phyloP scores from a whole-genome alignment of 1,140 invertebrate genomes.

The Ips nitidus region DNA sequence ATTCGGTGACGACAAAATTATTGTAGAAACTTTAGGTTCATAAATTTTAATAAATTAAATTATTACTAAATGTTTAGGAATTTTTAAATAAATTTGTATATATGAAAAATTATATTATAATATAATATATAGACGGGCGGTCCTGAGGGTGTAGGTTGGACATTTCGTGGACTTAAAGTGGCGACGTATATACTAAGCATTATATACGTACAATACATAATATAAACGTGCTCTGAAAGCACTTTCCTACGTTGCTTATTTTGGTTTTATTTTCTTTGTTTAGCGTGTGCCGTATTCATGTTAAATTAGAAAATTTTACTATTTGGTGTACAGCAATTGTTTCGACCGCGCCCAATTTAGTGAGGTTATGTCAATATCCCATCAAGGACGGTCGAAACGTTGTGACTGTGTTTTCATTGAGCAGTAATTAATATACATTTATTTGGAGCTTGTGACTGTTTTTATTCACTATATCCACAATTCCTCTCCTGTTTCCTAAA shows the following conservation, averaged over 20 bases:
- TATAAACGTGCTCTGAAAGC: constrained; percentile 43
- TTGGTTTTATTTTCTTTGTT: constrained; percentile 46
- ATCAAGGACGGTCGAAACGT: constrained; percentile 47
- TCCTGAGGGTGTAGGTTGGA: constrained; percentile 16
- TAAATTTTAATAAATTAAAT: constrained; percentile 48
- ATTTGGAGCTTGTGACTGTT: constrained; percentile 45
- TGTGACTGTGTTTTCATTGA: constrained; percentile 56
- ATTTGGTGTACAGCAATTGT: constrained; percentile 56
- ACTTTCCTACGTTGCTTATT: constrained; percentile 51
- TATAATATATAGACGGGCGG: constrained; percentile 46
- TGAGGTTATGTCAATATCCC: background rate
- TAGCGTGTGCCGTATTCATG: constrained; percentile 55
- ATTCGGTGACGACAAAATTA: constrained; percentile 51
- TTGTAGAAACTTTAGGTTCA: constrained; percentile 52
- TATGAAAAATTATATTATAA: constrained; percentile 54
- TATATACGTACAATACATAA: constrained; percentile 53
- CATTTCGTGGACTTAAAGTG: constrained; percentile 44
- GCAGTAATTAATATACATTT: constrained; percentile 56
- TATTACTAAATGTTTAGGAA: constrained; percentile 52
- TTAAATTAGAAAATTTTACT: constrained; percentile 56
- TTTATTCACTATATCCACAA: too few species aligned
- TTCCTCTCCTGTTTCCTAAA: too few species aligned
- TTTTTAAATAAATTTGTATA: constrained; percentile 56
- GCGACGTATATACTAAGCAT: constrained; percentile 53
- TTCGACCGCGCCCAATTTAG: constrained; percentile 42